These are phyloP conservation scores for Patella pellucida DNA, from an alignment of 2,888 invertebrate species.

Conservation along the genomic window DNA sequence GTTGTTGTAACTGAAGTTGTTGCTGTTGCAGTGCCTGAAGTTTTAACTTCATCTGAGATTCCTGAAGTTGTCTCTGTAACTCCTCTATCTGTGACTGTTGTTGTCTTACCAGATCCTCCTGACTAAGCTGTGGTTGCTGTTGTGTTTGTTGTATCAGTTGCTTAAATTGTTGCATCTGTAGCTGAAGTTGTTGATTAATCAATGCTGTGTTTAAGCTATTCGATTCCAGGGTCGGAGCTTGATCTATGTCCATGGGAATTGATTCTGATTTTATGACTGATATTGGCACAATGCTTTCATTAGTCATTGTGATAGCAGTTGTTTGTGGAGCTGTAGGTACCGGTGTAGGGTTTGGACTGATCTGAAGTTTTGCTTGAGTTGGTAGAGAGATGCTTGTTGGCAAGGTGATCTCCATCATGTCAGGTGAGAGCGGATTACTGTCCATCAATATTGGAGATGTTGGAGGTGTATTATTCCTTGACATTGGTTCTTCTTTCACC, in stretches of 20 bases:
- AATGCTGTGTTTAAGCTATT: background rate
- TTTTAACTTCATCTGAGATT: constrained; percentile 57
- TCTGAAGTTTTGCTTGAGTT: constrained; percentile 17
- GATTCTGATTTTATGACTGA: background rate
- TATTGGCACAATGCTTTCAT: background rate
- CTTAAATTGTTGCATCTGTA: constrained; percentile 24
- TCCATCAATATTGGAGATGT: constrained; percentile 51
- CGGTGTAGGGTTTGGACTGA: constrained; percentile 6
- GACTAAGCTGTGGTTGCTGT: constrained; percentile 42
- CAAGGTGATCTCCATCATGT: constrained; percentile 57
- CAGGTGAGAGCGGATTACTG: constrained; percentile 59
- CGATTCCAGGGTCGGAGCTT: constrained; percentile 33
- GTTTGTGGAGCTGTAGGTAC: constrained; percentile 16
- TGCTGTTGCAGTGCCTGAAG: constrained; percentile 49
- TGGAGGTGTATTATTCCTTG: constrained; percentile 50
- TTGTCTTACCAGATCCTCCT: constrained; percentile 73
- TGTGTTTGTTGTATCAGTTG: constrained; percentile 36
- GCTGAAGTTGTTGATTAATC: constrained; percentile 16
- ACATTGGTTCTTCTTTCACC: constrained; percentile 40
- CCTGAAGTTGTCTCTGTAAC: constrained; percentile 78
- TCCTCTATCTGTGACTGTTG: constrained; percentile 91
- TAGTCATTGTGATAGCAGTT: constrained; percentile 3
- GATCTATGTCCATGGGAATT: constrained; percentile 57
- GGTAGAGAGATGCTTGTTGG: constrained; percentile 40
- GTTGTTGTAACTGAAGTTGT: constrained; percentile 43